Percentiles rank a stretch among this genome's conserved stretches.
These are phyloP conservation scores for Stylophora pistillata DNA, from an alignment of 64 coral and sea anemone species.

Conservation along the genomic window DNA sequence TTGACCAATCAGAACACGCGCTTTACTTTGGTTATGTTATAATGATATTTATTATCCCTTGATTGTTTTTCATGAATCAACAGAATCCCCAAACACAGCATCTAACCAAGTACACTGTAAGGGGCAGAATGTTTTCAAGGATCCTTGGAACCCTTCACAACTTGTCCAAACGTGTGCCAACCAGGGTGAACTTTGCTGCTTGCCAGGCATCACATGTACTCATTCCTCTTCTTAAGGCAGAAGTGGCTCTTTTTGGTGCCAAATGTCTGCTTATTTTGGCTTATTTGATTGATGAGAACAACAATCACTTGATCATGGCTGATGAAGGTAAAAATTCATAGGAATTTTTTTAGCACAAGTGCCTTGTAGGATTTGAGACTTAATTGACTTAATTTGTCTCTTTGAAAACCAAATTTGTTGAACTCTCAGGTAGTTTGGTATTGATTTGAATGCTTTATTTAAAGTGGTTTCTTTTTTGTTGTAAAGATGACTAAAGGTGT, in stretches of 20 bases:
- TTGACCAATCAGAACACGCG: too few species aligned
- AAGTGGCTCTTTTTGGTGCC: slow-evolving; percentile 49
- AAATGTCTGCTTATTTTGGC: slow-evolving; percentile 74
- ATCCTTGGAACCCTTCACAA: slow-evolving; percentile 72
- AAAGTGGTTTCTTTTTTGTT: too few species aligned
- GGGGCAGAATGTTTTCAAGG: slow-evolving; percentile 59
- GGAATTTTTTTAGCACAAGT: too few species aligned
- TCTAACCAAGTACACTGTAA: slow-evolving; percentile 31
- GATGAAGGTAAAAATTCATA: slow-evolving; percentile 59
- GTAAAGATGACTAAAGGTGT: too few species aligned
- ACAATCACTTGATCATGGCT: slow-evolving; percentile 86
- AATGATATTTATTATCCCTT: too few species aligned
- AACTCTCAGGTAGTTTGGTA: too few species aligned
- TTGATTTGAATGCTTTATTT: too few species aligned
- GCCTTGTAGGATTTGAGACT: too few species aligned
- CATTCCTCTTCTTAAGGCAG: slow-evolving; percentile 59
- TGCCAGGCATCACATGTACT: slow-evolving; percentile 53
- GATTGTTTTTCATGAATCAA: too few species aligned
- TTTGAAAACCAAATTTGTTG: too few species aligned
- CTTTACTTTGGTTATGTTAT: too few species aligned
- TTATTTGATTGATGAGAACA: slow-evolving; percentile 79
- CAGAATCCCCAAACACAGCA: neutral
- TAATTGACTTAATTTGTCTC: too few species aligned
- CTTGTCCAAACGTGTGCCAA: slow-evolving; percentile 72
- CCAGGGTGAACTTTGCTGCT: slow-evolving; percentile 45